Evolutionary conservation across 1,140 invertebrate species (phyloP).

Genomic region (Heliconius hermathena): DNA sequence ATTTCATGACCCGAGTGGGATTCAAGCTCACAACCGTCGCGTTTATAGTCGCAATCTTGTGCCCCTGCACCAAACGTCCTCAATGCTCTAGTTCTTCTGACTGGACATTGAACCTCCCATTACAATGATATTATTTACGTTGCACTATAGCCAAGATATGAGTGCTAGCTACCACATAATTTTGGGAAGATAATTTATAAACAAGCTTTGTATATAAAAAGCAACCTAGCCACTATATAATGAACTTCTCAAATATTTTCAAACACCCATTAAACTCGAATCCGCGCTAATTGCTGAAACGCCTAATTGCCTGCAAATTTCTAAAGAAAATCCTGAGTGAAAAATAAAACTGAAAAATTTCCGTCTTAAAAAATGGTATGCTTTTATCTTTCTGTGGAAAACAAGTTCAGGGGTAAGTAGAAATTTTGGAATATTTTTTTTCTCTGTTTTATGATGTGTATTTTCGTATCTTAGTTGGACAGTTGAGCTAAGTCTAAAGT

Average conservation of each 20-base stretch:
- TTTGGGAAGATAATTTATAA: background rate
- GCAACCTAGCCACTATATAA: background rate
- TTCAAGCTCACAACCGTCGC: too few species aligned
- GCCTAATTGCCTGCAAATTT: slow-evolving; percentile 13
- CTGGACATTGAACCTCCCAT: too few species aligned
- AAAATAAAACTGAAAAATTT: slow-evolving; percentile 10
- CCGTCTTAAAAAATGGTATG: background rate
- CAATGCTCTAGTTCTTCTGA: too few species aligned
- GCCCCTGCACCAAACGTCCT: too few species aligned
- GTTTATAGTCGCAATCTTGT: too few species aligned
- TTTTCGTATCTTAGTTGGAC: background rate
- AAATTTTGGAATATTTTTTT: background rate
- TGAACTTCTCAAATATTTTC: slow-evolving; percentile 13
- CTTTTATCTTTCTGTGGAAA: background rate
- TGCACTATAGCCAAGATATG: too few species aligned
- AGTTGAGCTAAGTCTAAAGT: background rate
- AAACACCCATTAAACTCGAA: slow-evolving; percentile 11
- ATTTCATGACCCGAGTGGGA: too few species aligned
- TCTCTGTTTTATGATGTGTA: background rate
- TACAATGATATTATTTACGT: too few species aligned
- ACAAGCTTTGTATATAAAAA: background rate
- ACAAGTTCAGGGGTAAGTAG: background rate
- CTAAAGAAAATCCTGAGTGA: slow-evolving; percentile 7
- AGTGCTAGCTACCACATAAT: too few species aligned
- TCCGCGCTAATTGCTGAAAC: slow-evolving; percentile 6